Percentiles rank a stretch among this genome's conserved stretches.
phyloP scores from a whole-genome alignment of 2,888 invertebrate species.

The Blomia tropicalis region DNA sequence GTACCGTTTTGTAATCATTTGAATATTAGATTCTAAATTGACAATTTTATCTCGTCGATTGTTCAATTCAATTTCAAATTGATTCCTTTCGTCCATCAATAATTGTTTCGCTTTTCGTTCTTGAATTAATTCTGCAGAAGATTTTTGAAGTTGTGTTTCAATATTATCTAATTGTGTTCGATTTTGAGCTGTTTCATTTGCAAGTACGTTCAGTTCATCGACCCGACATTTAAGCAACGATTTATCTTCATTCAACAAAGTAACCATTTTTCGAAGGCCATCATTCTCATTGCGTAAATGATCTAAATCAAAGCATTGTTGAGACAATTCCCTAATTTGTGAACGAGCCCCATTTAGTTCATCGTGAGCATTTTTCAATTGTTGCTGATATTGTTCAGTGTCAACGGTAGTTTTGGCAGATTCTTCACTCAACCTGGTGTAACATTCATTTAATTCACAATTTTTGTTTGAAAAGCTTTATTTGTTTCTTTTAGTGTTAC shows the following conservation, averaged over 20 bases:
- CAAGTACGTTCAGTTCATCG: too few species aligned
- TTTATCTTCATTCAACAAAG: neutral
- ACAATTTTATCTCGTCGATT: neutral
- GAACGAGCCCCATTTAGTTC: neutral
- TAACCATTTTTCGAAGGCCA: neutral
- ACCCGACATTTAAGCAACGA: neutral
- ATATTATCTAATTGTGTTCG: neutral
- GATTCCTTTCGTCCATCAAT: neutral
- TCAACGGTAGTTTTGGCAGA: neutral
- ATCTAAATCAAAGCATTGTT: neutral
- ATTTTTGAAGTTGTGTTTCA: neutral
- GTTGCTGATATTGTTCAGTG: neutral
- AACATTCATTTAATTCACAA: neutral
- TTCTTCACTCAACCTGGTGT: neutral
- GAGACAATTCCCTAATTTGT: neutral
- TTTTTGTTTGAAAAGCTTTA: neutral
- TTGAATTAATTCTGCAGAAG: neutral
- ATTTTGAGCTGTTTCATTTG: too few species aligned
- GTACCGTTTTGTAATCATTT: neutral
- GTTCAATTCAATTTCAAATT: neutral
- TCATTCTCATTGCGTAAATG: neutral
- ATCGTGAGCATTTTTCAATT: neutral
- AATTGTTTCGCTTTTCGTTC: neutral
- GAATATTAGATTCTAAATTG: neutral
- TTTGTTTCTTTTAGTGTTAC: neutral